Conservation (phyloP, 2,113 vertebrate genomes). For the Pontoporia blainvillei region DNA sequence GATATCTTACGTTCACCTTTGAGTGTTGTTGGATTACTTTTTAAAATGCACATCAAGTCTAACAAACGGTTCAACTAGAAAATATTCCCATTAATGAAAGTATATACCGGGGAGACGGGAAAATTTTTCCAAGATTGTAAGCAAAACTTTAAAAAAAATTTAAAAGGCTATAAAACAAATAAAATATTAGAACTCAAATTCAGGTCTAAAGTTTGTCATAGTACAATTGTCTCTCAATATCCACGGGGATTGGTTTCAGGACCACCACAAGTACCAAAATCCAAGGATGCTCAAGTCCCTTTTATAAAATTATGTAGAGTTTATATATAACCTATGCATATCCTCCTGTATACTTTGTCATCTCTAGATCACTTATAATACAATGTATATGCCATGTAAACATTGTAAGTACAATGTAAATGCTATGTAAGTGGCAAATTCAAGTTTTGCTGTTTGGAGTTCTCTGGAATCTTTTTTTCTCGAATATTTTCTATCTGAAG, state of each 20-base stretch:
- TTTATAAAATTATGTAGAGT: neutral
- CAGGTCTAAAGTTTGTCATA: neutral
- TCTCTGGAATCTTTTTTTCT: neutral
- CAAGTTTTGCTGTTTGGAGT: neutral
- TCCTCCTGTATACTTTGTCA: neutral
- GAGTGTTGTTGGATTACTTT: constrained; percentile 16
- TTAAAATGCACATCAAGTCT: neutral
- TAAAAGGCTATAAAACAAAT: neutral
- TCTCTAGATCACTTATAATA: neutral
- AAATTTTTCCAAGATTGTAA: neutral
- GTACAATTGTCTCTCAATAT: neutral
- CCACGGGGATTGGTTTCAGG: neutral
- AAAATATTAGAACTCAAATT: neutral
- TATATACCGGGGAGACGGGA: neutral
- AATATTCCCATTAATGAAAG: neutral
- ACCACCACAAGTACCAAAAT: neutral
- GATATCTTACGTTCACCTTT: neutral
- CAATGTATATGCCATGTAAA: neutral
- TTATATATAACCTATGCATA: neutral
- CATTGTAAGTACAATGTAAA: neutral
- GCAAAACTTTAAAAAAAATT: neutral
- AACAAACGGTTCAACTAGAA: neutral
- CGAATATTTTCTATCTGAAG: neutral
- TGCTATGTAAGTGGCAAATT: neutral
- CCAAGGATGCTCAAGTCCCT: neutral